A percentile compares a stretch with the other conserved stretches of the same genome.
Conservation (phyloP, 2,888 invertebrate species). For the Chesias legatella region DNA sequence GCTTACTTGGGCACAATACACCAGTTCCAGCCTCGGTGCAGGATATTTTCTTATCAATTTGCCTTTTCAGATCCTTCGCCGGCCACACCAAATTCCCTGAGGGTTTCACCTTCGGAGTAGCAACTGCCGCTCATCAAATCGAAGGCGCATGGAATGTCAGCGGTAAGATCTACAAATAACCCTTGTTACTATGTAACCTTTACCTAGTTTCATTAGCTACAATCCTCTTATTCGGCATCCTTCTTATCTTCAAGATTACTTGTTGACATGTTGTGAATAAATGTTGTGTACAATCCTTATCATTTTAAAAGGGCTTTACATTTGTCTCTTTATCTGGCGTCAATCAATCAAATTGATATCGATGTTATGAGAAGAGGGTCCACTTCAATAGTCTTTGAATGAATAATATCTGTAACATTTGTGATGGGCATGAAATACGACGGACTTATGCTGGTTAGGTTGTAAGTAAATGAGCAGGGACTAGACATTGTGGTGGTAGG, state of each 20-base stretch:
- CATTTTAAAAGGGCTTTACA: neutral
- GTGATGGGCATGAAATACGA: no score
- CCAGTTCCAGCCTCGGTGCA: no score
- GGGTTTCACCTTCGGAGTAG: conserved; percentile 72
- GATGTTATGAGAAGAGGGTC: no score
- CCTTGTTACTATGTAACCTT: neutral
- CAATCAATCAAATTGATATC: neutral
- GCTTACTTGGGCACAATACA: no score
- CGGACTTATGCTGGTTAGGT: no score
- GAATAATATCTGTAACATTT: no score
- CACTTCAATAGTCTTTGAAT: no score
- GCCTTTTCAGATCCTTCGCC: conserved; percentile 51
- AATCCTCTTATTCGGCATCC: no score
- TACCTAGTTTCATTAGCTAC: neutral
- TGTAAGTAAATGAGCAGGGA: no score
- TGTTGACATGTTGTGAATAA: neutral
- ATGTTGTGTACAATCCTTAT: neutral
- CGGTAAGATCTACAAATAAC: conserved; percentile 57
- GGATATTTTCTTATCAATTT: no score
- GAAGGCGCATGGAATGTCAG: conserved; percentile 83
- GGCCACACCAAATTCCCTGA: conserved; percentile 69
- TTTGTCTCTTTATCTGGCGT: neutral
- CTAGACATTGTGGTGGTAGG: no score
- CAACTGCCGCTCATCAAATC: conserved; percentile 82
- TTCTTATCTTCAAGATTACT: neutral